Conservation (phyloP, 2,113 vertebrate genomes). For the Sebastes fasciatus region DNA sequence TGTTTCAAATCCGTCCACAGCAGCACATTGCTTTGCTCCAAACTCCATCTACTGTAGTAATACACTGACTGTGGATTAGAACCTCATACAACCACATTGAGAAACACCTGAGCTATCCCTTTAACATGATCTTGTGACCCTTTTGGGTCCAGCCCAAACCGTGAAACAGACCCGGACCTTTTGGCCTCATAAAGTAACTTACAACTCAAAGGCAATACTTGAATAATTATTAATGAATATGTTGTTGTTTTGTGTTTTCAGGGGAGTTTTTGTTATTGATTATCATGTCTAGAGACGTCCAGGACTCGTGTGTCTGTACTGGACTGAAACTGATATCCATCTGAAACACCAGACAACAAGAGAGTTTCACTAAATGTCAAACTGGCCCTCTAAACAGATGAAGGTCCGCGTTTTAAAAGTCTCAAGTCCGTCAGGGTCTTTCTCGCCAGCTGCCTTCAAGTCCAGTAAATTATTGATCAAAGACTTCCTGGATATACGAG, state of each 20-base stretch:
- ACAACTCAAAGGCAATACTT: not conserved
- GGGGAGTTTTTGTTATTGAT: not conserved
- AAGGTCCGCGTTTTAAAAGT: not conserved
- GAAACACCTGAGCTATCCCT: too few relatives aligned
- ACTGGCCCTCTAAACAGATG: not conserved
- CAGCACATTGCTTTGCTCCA: too few relatives aligned
- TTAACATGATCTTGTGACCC: too few relatives aligned
- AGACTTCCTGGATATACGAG: not conserved
- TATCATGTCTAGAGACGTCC: not conserved
- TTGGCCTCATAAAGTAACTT: too few relatives aligned
- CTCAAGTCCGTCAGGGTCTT: not conserved
- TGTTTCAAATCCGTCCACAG: too few relatives aligned
- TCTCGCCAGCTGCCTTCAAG: conserved; percentile 10
- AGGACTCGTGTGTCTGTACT: not conserved
- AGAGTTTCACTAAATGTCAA: not conserved
- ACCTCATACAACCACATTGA: too few relatives aligned
- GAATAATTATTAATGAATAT: not conserved
- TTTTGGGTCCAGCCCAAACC: too few relatives aligned
- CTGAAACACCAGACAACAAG: too few relatives aligned
- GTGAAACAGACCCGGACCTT: too few relatives aligned
- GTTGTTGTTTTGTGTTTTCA: not conserved
- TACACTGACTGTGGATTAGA: too few relatives aligned
- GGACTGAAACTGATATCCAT: too few relatives aligned
- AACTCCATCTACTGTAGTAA: too few relatives aligned
- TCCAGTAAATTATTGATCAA: not conserved